Evolutionary conservation across 2,888 invertebrate genomes (phyloP).

Genomic region (Calliscelio sp.): DNA sequence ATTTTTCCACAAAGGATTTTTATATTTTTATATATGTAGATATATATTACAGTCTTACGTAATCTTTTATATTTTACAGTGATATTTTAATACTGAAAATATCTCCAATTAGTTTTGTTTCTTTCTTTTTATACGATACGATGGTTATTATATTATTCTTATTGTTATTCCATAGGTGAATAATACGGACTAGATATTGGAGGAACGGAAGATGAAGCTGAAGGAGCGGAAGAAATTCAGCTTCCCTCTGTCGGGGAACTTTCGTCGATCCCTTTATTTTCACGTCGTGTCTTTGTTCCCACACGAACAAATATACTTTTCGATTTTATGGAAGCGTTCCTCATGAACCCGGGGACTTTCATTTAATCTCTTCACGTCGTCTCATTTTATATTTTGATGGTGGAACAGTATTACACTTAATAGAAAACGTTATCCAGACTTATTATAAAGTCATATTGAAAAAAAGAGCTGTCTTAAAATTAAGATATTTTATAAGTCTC

Average conservation of each 20-base stretch:
- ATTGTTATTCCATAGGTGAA: too few relatives aligned
- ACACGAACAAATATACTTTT: constrained; percentile 34
- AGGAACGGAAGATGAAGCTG: neutral
- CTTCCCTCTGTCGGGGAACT: neutral
- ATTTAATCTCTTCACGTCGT: constrained; percentile 22
- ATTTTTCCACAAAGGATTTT: constrained; percentile 22
- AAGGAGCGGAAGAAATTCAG: constrained; percentile 3
- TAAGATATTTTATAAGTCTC: too few relatives aligned
- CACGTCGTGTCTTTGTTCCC: constrained; percentile 33
- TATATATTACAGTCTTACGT: too few relatives aligned
- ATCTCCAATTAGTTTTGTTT: too few relatives aligned
- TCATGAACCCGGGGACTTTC: constrained; percentile 11
- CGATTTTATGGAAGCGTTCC: constrained; percentile 7
- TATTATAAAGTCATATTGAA: neutral
- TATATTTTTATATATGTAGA: too few relatives aligned
- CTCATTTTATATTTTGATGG: constrained; percentile 12
- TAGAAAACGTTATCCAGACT: neutral
- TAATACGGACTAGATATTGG: neutral
- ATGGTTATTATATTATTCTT: too few relatives aligned
- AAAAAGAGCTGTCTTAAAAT: too few relatives aligned
- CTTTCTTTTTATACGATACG: too few relatives aligned
- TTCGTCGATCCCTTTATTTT: constrained; percentile 35
- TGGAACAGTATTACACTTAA: constrained; percentile 1
- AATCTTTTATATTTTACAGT: too few relatives aligned
- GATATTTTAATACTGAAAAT: too few relatives aligned